Conservation (phyloP, 2,113 vertebrate genomes). For the Meriones unguiculatus region DNA sequence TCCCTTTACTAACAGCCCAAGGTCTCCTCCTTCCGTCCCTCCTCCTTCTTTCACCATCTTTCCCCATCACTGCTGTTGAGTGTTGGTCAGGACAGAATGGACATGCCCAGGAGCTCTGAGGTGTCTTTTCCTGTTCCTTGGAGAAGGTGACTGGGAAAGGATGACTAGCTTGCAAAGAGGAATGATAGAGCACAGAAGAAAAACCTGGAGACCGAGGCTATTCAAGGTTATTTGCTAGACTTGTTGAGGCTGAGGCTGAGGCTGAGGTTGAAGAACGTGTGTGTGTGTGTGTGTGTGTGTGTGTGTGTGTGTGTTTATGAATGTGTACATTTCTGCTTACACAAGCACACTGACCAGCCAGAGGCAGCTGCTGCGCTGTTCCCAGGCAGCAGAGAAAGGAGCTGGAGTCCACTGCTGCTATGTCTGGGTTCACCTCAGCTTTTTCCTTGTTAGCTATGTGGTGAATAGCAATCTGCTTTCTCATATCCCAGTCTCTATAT, state of each 20-base stretch:
- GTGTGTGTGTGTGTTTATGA: neutral
- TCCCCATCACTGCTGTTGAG: neutral
- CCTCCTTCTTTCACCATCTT: neutral
- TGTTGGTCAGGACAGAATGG: too few relatives aligned
- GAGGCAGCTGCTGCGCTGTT: neutral
- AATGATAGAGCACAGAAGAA: neutral
- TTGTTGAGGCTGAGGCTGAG: neutral
- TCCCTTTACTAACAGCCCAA: neutral
- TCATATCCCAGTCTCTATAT: neutral
- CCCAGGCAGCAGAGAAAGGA: neutral
- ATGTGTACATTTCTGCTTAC: neutral
- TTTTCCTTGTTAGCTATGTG: neutral
- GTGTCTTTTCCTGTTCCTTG: neutral
- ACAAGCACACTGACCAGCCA: neutral
- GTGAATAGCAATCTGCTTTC: too few relatives aligned
- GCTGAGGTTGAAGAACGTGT: neutral
- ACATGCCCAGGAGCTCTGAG: neutral
- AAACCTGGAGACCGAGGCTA: neutral
- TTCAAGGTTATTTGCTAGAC: neutral
- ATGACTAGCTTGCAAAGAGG: fast-evolving
- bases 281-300: neutral
- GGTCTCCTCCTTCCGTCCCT: neutral
- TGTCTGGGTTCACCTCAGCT: neutral
- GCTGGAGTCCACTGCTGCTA: fast-evolving
- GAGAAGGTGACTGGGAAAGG: neutral